Conservation (phyloP, 2,113 vertebrate genomes). For the Illadopsis cleaveri region DNA sequence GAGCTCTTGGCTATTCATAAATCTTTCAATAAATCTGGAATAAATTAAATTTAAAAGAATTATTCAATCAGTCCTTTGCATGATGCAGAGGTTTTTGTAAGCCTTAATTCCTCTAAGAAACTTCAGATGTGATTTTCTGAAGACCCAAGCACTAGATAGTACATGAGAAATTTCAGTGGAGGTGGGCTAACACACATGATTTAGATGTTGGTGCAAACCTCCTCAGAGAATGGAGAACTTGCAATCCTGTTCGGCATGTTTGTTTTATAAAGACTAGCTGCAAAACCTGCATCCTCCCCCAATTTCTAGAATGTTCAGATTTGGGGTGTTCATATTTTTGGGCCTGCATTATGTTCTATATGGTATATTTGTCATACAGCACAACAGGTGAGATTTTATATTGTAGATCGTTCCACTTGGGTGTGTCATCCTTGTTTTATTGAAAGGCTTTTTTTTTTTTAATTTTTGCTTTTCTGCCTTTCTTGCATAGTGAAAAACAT, state of each 20-base stretch:
- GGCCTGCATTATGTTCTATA: neutral
- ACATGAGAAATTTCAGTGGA: neutral
- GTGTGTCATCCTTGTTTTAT: neutral
- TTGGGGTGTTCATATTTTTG: neutral
- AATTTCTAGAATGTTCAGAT: neutral
- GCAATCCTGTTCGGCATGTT: neutral
- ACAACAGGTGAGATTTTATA: neutral
- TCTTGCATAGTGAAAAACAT: conserved; percentile 28
- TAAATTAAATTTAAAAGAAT: neutral
- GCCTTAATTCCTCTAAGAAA: neutral
- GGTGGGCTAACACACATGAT: neutral
- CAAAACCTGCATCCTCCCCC: neutral
- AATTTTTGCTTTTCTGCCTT: neutral
- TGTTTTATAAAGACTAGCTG: neutral
- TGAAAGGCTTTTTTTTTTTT: conserved; percentile 20
- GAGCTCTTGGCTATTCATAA: neutral
- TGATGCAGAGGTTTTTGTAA: neutral
- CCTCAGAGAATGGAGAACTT: neutral
- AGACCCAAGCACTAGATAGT: neutral
- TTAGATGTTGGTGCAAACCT: neutral
- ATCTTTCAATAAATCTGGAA: neutral
- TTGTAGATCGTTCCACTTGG: neutral
- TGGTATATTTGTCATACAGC: neutral
- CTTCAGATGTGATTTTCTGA: neutral
- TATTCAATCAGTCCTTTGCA: neutral